Evolutionary conservation across 2,113 vertebrate genomes (phyloP).

Genomic region (Indicator maculatus): DNA sequence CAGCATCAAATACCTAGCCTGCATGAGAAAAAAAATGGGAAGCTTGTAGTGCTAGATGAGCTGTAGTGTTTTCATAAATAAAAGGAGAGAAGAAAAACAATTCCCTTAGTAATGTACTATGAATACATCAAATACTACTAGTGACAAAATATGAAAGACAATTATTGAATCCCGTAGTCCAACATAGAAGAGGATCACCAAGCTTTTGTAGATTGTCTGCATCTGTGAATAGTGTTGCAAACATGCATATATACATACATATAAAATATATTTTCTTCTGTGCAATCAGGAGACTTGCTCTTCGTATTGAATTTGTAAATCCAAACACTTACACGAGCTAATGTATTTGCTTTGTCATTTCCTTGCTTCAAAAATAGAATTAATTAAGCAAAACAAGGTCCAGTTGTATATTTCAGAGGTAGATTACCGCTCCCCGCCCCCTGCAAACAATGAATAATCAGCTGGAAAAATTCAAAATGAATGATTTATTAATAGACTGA

Average conservation of each 20-base stretch:
- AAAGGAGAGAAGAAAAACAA: neutral
- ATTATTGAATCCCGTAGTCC: neutral
- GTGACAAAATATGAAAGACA: neutral
- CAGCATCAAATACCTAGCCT: neutral
- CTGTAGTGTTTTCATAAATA: neutral
- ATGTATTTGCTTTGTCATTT: neutral
- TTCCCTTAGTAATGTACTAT: neutral
- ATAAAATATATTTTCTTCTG: neutral
- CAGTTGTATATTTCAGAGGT: neutral
- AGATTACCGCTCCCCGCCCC: neutral
- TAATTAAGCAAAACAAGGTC: neutral
- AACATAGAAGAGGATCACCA: neutral
- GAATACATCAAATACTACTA: neutral
- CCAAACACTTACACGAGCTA: neutral
- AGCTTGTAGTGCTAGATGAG: neutral
- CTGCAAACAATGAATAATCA: slow-evolving; percentile 26
- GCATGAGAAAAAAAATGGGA: neutral
- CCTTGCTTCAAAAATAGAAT: neutral
- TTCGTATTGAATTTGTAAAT: neutral
- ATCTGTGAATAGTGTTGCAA: neutral
- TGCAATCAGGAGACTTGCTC: neutral
- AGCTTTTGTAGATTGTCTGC: neutral
- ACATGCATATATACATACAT: neutral
- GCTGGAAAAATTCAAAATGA: neutral
- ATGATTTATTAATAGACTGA: neutral